phyloP scores from a whole-genome alignment of 2,888 invertebrate genomes.

The Drosophila buzzatii region DNA sequence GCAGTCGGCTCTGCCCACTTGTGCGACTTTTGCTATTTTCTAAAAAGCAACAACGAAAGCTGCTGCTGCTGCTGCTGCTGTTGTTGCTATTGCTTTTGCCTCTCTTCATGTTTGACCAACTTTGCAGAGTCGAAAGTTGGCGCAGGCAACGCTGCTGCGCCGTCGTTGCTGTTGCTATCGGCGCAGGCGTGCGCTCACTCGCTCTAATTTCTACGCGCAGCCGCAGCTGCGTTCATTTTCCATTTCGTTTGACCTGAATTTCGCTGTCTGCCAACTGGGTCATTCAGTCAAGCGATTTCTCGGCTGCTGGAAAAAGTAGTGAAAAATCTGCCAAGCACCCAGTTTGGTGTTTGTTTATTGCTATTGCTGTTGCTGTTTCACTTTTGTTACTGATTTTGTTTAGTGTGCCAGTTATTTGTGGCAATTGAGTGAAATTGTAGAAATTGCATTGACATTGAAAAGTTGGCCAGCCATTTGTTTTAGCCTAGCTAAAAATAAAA shows the following conservation, averaged over 20 bases:
- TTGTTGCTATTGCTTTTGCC: conserved; percentile 22
- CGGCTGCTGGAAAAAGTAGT: conserved; percentile 64
- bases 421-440: conserved; percentile 67
- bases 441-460: conserved; percentile 75
- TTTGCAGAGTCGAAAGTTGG: conserved; percentile 60
- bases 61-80: not conserved
- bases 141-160: conserved; percentile 40
- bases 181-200: conserved; percentile 30
- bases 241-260: conserved; percentile 84
- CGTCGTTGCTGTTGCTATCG: conserved; percentile 4
- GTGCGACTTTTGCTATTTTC: conserved; percentile 72
- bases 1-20: conserved; percentile 31
- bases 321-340: conserved; percentile 65
- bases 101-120: conserved; percentile 74
- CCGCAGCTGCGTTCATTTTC: conserved; percentile 76
- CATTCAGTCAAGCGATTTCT: conserved; percentile 58
- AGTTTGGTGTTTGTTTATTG: conserved; percentile 29
- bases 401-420: conserved; percentile 47
- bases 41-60: conserved; percentile 49
- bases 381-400: conserved; percentile 36
- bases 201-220: conserved; percentile 82
- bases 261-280: conserved; percentile 76
- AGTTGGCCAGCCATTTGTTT: conserved; percentile 58
- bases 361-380: conserved; percentile 32
- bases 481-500: not conserved